Conservation (phyloP, 1,140 invertebrate species). For the Aphelinus atriplicis region DNA sequence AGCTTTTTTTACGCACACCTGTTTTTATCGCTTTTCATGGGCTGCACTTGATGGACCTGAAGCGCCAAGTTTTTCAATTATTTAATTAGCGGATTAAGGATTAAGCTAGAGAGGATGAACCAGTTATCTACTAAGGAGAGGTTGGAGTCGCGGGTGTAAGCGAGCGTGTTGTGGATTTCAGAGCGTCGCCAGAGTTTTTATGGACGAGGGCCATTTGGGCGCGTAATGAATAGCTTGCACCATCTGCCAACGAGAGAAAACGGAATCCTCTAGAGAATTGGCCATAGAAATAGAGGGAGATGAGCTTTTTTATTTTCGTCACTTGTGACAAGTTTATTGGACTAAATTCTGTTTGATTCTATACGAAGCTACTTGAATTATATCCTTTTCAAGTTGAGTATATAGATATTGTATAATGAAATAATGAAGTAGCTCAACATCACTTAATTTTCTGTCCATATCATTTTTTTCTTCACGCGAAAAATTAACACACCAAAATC, state of each 20-base stretch:
- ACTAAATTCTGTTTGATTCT: too few relatives aligned
- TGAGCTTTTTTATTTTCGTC: too few relatives aligned
- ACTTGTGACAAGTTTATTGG: too few relatives aligned
- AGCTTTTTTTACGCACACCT: background rate
- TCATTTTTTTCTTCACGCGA: too few relatives aligned
- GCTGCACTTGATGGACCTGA: constrained; percentile 5
- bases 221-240: constrained; percentile 20
- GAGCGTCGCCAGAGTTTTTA: background rate
- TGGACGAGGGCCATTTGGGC: background rate
- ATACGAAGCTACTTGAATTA: too few relatives aligned
- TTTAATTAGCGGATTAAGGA: constrained; percentile 39
- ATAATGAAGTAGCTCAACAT: too few relatives aligned
- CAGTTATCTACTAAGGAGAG: background rate
- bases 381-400: too few relatives aligned
- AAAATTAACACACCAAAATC: too few relatives aligned
- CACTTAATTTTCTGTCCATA: too few relatives aligned
- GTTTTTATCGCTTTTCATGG: constrained; percentile 7
- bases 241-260: background rate
- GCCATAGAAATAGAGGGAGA: too few relatives aligned
- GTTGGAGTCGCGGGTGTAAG: constrained; percentile 2
- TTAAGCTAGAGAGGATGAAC: background rate
- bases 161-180: constrained; percentile 11
- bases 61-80: constrained; percentile 34
- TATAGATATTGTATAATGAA: too few relatives aligned
- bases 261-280: background rate